Evolutionary conservation across 2,113 vertebrate species (phyloP).

Genomic region (Nyctibius bracteatus): DNA sequence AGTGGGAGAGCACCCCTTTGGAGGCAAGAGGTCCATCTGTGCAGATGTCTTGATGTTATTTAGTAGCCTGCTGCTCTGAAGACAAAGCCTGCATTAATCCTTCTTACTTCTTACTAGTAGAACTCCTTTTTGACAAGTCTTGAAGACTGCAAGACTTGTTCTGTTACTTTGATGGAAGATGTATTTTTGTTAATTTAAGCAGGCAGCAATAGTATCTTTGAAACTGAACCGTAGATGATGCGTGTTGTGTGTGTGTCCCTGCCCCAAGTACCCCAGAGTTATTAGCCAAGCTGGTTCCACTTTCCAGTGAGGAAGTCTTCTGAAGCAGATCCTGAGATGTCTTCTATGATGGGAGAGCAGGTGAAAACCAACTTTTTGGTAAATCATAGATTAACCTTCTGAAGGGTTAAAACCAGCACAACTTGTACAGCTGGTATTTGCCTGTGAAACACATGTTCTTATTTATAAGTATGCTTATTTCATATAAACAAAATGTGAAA

Average conservation of each 20-base stretch:
- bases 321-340: background rate
- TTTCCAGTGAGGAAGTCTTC: background rate
- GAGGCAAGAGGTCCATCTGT: background rate
- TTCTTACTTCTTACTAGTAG: background rate
- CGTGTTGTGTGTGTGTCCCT: rapidly evolving
- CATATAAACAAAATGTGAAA: background rate
- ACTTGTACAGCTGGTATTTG: background rate
- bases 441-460: background rate
- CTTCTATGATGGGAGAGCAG: background rate
- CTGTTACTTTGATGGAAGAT: background rate
- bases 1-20: background rate
- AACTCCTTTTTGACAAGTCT: background rate
- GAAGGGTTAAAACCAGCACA: background rate
- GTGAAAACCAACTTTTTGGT: background rate
- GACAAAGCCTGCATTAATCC: background rate
- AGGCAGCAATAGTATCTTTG: background rate
- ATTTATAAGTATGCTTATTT: background rate
- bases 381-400: background rate
- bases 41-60: background rate
- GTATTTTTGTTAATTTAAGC: background rate
- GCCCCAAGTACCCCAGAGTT: background rate
- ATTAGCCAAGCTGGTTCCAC: background rate
- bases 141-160: background rate
- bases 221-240: rapidly evolving
- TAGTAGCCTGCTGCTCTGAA: background rate